Evolutionary conservation across 2,113 vertebrate species (phyloP), one percentile per base, ranked within the genome.

Genomic region (Clarias gariepinus): DNA sequence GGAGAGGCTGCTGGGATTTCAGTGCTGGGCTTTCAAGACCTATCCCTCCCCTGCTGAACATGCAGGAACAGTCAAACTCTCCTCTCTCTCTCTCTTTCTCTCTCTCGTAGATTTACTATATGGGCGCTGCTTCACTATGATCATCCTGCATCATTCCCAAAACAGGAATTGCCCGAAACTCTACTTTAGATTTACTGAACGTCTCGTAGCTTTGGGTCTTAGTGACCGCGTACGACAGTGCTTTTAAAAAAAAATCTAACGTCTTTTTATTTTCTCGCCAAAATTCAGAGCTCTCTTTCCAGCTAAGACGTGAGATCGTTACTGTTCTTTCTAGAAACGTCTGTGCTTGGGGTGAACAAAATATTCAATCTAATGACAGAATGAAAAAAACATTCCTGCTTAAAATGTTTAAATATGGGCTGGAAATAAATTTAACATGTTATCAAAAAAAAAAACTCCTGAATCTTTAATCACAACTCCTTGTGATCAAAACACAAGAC

Each of bases 1-100:
- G 85, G 79, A 87, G 84, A 58, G 41, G 81, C 84, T 89, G 83
- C 85, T 88, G 83, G 86, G 86, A 88, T 84, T 88, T 88, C 69
- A 86, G 84, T 13, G 84, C 52, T 64, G 76, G 64, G 80, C 63
- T 88, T 85, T 88, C 79, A 88, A 71, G 30, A 87, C 57, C 82
- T 88, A 83, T 87, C 80, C 87, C 87, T 87, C 87, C 87, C 87
- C 83, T 86, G 86, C 84, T 80, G 87, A 86, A 89, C 81, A 79
- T 23, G 33, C 55, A 85, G 69, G 21, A 87, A 87, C 80, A 85
- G 84, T 76, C 69, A 78, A 77, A 85, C 61, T 53, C 82, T 57
- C 25, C 23, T 76, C 84, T 69, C 82, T 63, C 30, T 61, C 71
- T 81, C 68, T 74, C 71, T 23, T 66, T 60, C 61, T 55, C 66